A percentile compares a stretch with the other conserved stretches of the same genome.
phyloP scores from a whole-genome alignment of 2,888 invertebrate species.

The Parascotia fuliginaria region DNA sequence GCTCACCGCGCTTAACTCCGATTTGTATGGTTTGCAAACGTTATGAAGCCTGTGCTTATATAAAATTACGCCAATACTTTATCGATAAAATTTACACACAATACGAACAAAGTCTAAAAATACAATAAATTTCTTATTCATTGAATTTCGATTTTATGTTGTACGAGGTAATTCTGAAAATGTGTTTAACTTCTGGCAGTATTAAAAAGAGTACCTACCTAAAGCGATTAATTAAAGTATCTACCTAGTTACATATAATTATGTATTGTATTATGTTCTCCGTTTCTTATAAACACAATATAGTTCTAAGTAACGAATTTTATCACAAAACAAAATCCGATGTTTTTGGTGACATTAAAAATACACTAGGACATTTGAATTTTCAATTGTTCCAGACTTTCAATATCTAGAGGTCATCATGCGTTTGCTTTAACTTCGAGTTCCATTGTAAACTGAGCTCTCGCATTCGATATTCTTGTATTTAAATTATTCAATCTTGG shows the following conservation, averaged over 20 bases:
- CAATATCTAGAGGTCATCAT: slow-evolving; percentile 70
- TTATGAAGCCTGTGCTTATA: slow-evolving; percentile 32
- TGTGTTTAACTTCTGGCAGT: neutral
- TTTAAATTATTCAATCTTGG: slow-evolving; percentile 4
- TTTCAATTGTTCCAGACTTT: slow-evolving; percentile 56
- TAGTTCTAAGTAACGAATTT: neutral
- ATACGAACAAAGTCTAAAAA: slow-evolving; percentile 30
- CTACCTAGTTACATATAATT: neutral
- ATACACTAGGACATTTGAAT: slow-evolving; percentile 42
- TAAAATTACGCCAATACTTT: slow-evolving; percentile 49
- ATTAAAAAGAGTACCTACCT: too few species aligned
- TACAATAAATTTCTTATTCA: too few species aligned
- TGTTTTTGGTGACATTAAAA: neutral
- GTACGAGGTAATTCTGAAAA: too few species aligned
- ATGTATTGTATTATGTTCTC: neutral
- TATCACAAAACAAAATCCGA: neutral
- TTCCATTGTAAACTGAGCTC: slow-evolving; percentile 54
- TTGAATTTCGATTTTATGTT: slow-evolving; percentile 12
- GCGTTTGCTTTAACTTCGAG: slow-evolving; percentile 56
- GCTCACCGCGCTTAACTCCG: slow-evolving; percentile 55
- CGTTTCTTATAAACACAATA: too few species aligned
- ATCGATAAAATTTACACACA: slow-evolving; percentile 55
- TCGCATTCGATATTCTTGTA: slow-evolving; percentile 11
- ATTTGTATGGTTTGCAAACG: slow-evolving; percentile 54
- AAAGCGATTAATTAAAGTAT: too few species aligned